Evolutionary conservation across 2,113 vertebrate genomes (phyloP).

Genomic region (Tricholaema leucomelas): DNA sequence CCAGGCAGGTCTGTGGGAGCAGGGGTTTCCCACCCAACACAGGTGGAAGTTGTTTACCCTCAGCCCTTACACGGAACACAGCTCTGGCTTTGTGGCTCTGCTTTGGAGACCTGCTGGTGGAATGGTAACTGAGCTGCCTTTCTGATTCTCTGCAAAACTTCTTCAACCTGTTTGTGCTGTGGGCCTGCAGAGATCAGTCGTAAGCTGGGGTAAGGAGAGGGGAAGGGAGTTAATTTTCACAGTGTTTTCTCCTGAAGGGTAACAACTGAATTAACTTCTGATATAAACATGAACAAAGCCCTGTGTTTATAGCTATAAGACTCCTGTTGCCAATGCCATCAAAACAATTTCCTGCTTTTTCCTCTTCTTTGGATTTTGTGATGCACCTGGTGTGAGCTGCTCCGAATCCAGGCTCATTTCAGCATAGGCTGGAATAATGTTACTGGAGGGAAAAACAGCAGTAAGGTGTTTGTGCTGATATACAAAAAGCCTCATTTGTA

Average conservation of each 20-base stretch:
- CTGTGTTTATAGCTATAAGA: background rate
- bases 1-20: background rate
- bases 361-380: background rate
- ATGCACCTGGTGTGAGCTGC: background rate
- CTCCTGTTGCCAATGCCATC: background rate
- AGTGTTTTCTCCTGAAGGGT: background rate
- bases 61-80: accelerated
- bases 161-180: background rate
- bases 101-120: background rate
- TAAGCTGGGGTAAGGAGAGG: background rate
- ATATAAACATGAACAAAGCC: background rate
- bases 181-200: accelerated
- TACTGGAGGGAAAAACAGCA: background rate
- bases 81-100: accelerated
- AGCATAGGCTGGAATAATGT: background rate
- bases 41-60: accelerated
- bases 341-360: background rate
- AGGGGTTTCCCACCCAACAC: accelerated
- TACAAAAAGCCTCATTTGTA: background rate
- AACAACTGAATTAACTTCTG: background rate
- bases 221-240: background rate
- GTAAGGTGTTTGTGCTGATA: background rate
- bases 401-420: background rate
- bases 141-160: background rate
- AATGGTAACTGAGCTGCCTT: background rate